Evolutionary conservation across 2,797 vertebrate species (phyloP).

Genomic region (Lemur catta): DNA sequence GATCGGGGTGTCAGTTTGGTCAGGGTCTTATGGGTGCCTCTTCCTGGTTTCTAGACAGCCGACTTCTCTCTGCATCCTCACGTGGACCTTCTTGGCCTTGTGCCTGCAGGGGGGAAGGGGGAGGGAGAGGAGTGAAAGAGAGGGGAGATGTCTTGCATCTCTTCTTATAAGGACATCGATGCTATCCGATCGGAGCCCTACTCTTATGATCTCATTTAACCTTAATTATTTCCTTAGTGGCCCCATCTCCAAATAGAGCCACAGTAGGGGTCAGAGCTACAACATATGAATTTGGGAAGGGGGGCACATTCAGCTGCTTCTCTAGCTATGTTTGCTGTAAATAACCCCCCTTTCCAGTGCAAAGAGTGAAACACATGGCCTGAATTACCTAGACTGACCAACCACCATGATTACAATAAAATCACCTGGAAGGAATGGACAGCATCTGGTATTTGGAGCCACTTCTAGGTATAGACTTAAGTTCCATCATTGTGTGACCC

Average conservation of each 20-base stretch:
- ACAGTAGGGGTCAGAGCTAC: neutral
- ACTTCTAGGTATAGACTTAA: neutral
- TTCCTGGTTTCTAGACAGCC: neutral
- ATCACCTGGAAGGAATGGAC: neutral
- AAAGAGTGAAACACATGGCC: neutral
- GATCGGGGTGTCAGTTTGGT: rapidly evolving
- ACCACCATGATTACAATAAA: neutral
- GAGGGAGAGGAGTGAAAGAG: neutral
- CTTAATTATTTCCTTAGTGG: neutral
- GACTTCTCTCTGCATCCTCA: rapidly evolving
- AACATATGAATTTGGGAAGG: neutral
- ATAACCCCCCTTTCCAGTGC: too few species aligned
- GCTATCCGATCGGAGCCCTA: neutral
- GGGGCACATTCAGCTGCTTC: neutral
- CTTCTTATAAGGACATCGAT: neutral
- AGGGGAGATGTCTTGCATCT: neutral
- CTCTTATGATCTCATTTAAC: neutral
- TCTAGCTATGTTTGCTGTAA: too few species aligned
- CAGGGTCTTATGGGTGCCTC: rapidly evolving
- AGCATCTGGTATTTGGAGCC: neutral
- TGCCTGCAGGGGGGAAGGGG: neutral
- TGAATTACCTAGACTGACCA: neutral
- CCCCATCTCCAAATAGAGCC: neutral
- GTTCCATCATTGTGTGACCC: neutral
- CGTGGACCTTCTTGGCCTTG: neutral